Percentiles rank a stretch among this genome's conserved stretches.
Conservation (phyloP, 2,797 vertebrate species). For the Acanthurus tractus region DNA sequence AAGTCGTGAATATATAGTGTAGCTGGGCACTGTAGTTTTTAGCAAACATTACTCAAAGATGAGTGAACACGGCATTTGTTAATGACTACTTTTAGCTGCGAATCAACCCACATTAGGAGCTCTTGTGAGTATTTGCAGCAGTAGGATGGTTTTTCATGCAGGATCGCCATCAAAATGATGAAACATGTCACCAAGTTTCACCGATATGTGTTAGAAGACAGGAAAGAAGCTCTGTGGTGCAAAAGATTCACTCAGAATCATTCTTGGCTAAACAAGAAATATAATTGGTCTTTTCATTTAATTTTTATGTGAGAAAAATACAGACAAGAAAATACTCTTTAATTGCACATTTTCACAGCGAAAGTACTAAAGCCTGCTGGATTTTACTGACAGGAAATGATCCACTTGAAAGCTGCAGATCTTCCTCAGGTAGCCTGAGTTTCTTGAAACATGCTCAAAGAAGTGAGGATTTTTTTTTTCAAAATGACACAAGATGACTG, state of each 20-base stretch:
- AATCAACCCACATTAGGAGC: background rate
- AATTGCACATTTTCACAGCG: background rate
- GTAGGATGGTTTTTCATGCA: background rate
- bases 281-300: background rate
- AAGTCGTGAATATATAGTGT: background rate
- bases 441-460: constrained; percentile 51
- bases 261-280: background rate
- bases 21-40: background rate
- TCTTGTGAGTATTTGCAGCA: background rate
- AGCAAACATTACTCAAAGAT: background rate
- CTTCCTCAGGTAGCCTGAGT: constrained; percentile 53
- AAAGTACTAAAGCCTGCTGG: background rate
- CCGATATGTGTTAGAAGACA: background rate
- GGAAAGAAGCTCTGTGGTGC: background rate
- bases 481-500: background rate
- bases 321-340: background rate
- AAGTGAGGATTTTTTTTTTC: constrained; percentile 5
- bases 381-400: constrained; percentile 1
- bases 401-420: constrained; percentile 39
- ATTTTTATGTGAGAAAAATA: constrained; percentile 9
- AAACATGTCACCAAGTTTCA: background rate
- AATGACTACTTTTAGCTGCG: background rate
- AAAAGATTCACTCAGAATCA: background rate
- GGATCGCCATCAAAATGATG: background rate
- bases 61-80: background rate